These are phyloP conservation scores for Mycteria americana DNA, from an alignment of 2,797 vertebrate genomes.

Conservation along the genomic window DNA sequence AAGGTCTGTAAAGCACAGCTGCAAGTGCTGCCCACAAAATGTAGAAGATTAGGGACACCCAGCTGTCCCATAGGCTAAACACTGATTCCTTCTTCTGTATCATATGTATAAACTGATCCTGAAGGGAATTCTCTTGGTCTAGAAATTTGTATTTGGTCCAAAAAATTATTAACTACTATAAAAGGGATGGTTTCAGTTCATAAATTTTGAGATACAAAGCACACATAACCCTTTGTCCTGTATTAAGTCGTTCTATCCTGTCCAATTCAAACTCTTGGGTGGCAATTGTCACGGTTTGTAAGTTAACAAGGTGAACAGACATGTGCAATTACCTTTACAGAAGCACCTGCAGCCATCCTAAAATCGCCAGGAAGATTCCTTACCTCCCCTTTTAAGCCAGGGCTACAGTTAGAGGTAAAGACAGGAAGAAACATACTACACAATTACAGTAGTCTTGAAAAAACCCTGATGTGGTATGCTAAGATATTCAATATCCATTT, in stretches of 20 bases:
- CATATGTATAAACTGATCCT: not conserved
- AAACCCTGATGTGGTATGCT: not conserved
- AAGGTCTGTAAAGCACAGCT: not conserved
- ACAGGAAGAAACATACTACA: not conserved
- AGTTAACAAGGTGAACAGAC: not conserved
- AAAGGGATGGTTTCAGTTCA: not conserved
- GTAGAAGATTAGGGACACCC: not conserved
- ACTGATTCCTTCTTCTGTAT: not conserved
- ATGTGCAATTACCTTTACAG: not conserved
- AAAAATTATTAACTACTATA: not conserved
- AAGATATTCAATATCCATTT: not conserved
- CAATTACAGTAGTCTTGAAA: not conserved
- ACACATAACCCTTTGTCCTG: not conserved
- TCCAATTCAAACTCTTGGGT: not conserved
- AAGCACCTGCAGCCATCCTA: not conserved
- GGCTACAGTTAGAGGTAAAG: not conserved
- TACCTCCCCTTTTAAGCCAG: not conserved
- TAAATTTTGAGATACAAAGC: not conserved
- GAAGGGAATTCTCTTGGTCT: not conserved
- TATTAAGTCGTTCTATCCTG: not conserved
- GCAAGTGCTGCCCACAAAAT: not conserved
- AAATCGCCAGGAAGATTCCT: not conserved
- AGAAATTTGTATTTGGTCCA: not conserved
- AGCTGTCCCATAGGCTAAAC: not conserved
- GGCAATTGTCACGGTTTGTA: not conserved